phyloP scores from a whole-genome alignment of 2,888 invertebrate genomes.

The Chrysina gloriosa region DNA sequence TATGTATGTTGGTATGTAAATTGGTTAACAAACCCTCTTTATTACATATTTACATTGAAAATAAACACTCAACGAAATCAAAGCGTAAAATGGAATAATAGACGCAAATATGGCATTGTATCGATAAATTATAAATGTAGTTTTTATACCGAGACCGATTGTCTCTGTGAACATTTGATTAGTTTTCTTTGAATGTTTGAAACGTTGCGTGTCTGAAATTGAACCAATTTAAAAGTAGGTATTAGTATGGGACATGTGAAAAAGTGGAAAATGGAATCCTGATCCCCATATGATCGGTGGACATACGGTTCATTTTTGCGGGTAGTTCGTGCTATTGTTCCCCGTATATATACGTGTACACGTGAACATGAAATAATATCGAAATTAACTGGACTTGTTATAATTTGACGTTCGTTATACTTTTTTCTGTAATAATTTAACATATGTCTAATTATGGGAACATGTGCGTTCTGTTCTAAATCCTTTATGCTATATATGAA shows the following conservation, averaged over 20 bases:
- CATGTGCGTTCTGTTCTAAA: conserved; percentile 38
- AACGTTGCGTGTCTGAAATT: conserved; percentile 51
- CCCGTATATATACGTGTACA: conserved; percentile 7
- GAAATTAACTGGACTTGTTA: conserved; percentile 37
- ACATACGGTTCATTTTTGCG: conserved; percentile 13
- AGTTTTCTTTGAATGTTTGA: conserved; percentile 42
- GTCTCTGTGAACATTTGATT: conserved; percentile 32
- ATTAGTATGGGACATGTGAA: conserved; percentile 47
- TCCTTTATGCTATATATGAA: conserved; percentile 25
- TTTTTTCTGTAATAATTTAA: conserved; percentile 39
- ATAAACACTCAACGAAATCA: no score
- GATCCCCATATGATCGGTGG: not conserved
- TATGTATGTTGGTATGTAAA: no score
- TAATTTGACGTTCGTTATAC: conserved; percentile 38
- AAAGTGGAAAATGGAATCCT: conserved; percentile 36
- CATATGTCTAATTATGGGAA: conserved; percentile 42
- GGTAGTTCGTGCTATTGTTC: conserved; percentile 24
- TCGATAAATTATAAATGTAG: conserved; percentile 5
- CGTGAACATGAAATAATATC: conserved; percentile 38
- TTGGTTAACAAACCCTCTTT: no score
- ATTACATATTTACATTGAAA: no score
- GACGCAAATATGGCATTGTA: not conserved
- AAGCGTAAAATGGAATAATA: not conserved
- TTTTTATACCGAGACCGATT: conserved; percentile 15
- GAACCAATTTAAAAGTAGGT: conserved; percentile 51